A percentile compares a stretch with the other conserved stretches of the same genome.
phyloP scores from a whole-genome alignment of 2,888 invertebrate species.

The Nemoura dubitans region DNA sequence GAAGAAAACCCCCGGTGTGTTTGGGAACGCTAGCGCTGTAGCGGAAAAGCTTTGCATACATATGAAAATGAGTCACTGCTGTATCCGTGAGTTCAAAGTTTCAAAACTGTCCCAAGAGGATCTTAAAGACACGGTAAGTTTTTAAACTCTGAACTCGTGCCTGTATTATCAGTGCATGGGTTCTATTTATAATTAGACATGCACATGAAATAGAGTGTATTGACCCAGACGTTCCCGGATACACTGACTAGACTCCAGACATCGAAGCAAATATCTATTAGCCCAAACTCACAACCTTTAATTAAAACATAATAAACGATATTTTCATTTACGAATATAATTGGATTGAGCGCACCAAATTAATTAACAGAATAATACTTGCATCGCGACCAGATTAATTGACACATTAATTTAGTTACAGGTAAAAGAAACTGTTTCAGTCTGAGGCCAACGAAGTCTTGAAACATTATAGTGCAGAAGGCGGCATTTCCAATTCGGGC shows the following conservation, averaged over 20 bases:
- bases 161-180: no score
- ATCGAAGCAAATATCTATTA: neutral
- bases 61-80: no score
- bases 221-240: neutral
- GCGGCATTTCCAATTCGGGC: neutral
- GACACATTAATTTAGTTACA: neutral
- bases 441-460: neutral
- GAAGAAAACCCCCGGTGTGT: no score
- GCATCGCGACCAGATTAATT: neutral
- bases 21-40: no score
- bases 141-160: no score
- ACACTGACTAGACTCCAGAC: no score
- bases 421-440: neutral
- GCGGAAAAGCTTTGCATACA: no score
- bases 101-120: no score
- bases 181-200: no score
- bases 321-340: neutral
- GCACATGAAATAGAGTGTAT: no score
- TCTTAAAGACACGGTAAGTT: no score
- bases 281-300: neutral
- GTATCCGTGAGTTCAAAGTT: no score
- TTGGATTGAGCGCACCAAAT: neutral
- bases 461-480: neutral
- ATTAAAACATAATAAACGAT: neutral
- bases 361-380: neutral